These are phyloP conservation scores for Tetramorium parvispinum DNA, from an alignment of 1,140 invertebrate species.

Conservation along the genomic window DNA sequence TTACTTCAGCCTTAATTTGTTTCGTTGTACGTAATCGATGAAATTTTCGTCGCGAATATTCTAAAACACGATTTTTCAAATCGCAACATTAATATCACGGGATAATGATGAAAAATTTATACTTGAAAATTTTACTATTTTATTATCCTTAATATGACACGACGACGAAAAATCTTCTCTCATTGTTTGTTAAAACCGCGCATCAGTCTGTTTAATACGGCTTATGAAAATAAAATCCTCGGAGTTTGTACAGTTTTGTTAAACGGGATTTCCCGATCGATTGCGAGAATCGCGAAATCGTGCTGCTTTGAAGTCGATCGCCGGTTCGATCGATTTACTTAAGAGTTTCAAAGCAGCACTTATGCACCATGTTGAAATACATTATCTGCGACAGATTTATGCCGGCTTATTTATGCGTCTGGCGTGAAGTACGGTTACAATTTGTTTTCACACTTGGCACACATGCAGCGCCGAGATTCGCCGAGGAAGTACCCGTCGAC, in stretches of 20 bases:
- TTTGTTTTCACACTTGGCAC: constrained; percentile 46
- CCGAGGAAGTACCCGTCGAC: background rate
- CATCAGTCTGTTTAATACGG: background rate
- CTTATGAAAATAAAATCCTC: background rate
- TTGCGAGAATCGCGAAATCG: background rate
- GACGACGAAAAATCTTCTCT: constrained; percentile 6
- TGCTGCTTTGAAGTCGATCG: background rate
- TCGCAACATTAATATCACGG: background rate
- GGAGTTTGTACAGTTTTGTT: background rate
- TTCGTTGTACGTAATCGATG: constrained; percentile 17
- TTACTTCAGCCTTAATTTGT: constrained; percentile 20
- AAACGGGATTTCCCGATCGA: background rate
- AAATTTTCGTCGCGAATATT: background rate
- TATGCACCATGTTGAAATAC: background rate
- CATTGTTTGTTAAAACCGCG: background rate
- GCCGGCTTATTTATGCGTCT: constrained; percentile 41
- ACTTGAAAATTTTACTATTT: background rate
- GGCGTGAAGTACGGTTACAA: constrained; percentile 35
- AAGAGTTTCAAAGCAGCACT: background rate
- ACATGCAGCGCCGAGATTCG: background rate
- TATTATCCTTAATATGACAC: background rate
- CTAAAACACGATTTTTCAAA: background rate
- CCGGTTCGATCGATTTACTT: constrained; percentile 14
- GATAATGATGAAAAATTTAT: background rate
- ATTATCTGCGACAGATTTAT: constrained; percentile 23